Conservation (phyloP, 2,113 vertebrate genomes). For the Zosterops borbonicus region DNA sequence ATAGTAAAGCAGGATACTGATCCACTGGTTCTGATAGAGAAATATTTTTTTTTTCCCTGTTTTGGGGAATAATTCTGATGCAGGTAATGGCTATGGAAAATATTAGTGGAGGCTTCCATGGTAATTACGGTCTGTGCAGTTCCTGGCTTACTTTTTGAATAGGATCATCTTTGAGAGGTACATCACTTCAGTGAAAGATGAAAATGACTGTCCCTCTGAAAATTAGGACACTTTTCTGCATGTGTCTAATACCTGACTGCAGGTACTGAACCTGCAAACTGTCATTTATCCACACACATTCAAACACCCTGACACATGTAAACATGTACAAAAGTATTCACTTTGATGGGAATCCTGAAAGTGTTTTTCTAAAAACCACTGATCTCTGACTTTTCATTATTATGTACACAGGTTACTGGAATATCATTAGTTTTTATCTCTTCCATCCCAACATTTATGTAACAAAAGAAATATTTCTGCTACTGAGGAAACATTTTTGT, state of each 20-base stretch:
- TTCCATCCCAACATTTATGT: neutral
- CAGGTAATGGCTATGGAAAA: neutral
- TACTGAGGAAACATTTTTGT: neutral
- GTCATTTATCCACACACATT: neutral
- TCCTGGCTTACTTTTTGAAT: neutral
- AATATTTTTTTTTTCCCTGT: neutral
- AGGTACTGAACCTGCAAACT: neutral
- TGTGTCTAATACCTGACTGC: neutral
- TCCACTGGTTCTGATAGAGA: neutral
- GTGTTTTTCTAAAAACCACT: neutral
- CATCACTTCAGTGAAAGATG: neutral
- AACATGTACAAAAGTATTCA: neutral
- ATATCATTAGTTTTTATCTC: neutral
- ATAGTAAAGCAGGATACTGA: neutral
- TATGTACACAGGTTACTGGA: neutral
- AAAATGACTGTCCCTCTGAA: neutral
- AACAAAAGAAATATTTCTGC: neutral
- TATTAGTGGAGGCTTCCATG: neutral
- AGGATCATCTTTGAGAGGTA: neutral
- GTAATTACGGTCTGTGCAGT: neutral
- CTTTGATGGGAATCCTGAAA: neutral
- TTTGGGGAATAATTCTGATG: neutral
- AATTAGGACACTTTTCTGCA: neutral
- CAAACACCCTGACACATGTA: neutral
- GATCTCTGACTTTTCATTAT: neutral